Evolutionary conservation across 2,797 vertebrate genomes (phyloP).

Genomic region (Coregonus sp.): DNA sequence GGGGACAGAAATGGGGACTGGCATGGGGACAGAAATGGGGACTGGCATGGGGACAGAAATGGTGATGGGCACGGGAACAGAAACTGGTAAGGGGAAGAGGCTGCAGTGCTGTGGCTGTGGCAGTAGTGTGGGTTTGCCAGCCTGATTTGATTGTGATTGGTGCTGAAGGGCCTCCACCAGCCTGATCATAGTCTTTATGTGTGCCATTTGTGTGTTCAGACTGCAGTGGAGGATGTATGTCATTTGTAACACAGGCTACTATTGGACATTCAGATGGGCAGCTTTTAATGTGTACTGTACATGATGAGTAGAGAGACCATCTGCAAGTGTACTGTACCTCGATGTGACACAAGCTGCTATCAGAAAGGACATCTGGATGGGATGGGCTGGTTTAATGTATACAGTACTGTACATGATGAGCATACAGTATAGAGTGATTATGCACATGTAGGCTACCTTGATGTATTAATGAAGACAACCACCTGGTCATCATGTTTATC

Average conservation of each 20-base stretch:
- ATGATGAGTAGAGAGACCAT: conserved; percentile 26
- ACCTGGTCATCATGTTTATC: background rate
- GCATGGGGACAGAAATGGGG: no score
- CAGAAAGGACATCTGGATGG: conserved; percentile 12
- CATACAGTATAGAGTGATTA: background rate
- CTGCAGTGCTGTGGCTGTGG: background rate
- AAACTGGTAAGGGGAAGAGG: background rate
- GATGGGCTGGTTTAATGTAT: background rate
- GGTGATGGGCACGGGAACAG: no score
- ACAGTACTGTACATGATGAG: background rate
- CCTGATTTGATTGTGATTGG: conserved; percentile 79
- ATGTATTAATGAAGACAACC: background rate
- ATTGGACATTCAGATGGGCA: conserved; percentile 29
- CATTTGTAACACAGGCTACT: conserved; percentile 73
- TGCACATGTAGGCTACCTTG: background rate
- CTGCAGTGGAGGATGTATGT: conserved; percentile 67
- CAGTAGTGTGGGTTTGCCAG: background rate
- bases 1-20: no score
- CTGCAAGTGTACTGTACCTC: background rate
- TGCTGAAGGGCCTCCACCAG: conserved; percentile 64
- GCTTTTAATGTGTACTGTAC: background rate
- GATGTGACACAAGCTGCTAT: conserved; percentile 10
- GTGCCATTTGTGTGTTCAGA: no score
- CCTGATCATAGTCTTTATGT: conserved; percentile 30
- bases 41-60: background rate